These are phyloP conservation scores for Drosophila flavopinicola DNA, from an alignment of 2,888 invertebrate genomes.

Conservation along the genomic window DNA sequence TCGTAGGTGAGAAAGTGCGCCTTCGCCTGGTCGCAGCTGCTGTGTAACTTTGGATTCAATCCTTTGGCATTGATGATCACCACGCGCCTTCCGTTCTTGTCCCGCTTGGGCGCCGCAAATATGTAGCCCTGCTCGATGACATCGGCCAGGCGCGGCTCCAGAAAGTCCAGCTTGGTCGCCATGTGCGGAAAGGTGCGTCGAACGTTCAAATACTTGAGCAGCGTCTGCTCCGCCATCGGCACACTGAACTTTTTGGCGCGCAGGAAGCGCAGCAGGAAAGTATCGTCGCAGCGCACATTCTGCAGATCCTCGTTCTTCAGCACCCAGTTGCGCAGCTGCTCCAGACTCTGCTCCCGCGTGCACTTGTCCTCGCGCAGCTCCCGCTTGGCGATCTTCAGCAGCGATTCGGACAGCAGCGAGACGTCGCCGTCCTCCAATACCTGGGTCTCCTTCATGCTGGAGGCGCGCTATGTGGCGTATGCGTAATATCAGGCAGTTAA, in stretches of 20 bases:
- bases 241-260: constrained; percentile 92
- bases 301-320: constrained; percentile 88
- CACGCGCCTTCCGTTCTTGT: constrained; percentile 89
- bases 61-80: constrained; percentile 87
- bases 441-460: constrained; percentile 65
- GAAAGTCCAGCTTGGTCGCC: constrained; percentile 88
- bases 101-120: constrained; percentile 90
- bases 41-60: constrained; percentile 88
- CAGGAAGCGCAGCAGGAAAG: constrained; percentile 90
- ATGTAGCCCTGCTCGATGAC: constrained; percentile 90
- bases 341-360: constrained; percentile 87
- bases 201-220: constrained; percentile 91
- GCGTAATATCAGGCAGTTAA: constrained; percentile 14
- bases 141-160: constrained; percentile 87
- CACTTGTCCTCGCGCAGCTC: constrained; percentile 90
- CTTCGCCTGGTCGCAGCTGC: constrained; percentile 89
- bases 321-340: constrained; percentile 89
- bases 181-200: constrained; percentile 88
- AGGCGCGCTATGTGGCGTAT: constrained; percentile 34
- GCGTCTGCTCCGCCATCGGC: constrained; percentile 90
- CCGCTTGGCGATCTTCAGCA: constrained; percentile 86
- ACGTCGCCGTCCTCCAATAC: constrained; percentile 45
- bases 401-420: constrained; percentile 60
- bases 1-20: constrained; percentile 90
- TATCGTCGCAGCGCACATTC: constrained; percentile 89